These are phyloP conservation scores for Poicephalus gulielmi DNA, from an alignment of 2,113 vertebrate species.

Conservation along the genomic window DNA sequence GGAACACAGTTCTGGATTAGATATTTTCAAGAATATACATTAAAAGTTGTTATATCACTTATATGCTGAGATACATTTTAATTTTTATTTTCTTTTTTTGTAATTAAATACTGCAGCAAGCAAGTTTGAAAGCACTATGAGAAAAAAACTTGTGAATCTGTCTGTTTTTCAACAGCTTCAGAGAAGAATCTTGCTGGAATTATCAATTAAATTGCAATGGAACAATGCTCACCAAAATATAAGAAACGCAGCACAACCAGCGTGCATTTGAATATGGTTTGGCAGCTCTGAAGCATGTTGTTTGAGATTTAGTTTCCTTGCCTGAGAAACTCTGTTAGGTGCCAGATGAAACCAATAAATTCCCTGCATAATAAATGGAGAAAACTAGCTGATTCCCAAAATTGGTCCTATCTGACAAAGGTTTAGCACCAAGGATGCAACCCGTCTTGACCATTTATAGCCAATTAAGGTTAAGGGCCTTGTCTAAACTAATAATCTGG, in stretches of 20 bases:
- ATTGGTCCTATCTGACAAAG: not conserved
- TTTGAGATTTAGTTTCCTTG: not conserved
- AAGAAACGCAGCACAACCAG: not conserved
- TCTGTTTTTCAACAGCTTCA: not conserved
- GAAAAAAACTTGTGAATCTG: not conserved
- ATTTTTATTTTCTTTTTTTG: not conserved
- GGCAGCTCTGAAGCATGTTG: not conserved
- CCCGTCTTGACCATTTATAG: rapidly evolving
- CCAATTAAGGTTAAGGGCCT: not conserved
- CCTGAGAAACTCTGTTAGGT: not conserved
- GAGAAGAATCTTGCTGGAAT: not conserved
- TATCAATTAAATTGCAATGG: not conserved
- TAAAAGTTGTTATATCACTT: not conserved
- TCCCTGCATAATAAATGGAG: not conserved
- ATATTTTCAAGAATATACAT: not conserved
- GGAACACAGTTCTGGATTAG: not conserved
- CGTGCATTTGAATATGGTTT: not conserved
- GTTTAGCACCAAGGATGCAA: not conserved
- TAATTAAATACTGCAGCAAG: not conserved
- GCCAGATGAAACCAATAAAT: not conserved
- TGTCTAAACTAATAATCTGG: not conserved
- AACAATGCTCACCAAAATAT: not conserved
- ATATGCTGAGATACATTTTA: not conserved
- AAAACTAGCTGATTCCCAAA: not conserved
- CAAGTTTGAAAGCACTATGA: not conserved